These are phyloP conservation scores for Drosophila guanche DNA, from an alignment of 1,140 invertebrate species.

Conservation along the genomic window DNA sequence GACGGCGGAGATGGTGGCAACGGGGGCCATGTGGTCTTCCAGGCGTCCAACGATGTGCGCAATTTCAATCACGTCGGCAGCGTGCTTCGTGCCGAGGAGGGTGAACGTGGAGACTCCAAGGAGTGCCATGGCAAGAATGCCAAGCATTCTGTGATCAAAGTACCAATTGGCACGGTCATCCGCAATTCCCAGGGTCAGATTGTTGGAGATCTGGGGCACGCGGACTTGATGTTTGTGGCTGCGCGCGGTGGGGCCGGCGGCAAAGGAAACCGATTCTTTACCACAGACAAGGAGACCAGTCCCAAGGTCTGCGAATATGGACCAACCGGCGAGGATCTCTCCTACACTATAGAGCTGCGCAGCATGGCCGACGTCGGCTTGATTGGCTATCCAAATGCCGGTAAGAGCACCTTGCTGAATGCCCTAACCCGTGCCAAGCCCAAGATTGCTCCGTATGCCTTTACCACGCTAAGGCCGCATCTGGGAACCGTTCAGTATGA, in stretches of 20 bases:
- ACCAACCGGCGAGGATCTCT: conserved; percentile 90
- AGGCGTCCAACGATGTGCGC: conserved; percentile 88
- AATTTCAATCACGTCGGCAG: conserved; percentile 89
- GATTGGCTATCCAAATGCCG: conserved; percentile 98
- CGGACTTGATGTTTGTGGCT: conserved; percentile 94
- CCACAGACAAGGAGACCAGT: conserved; percentile 90
- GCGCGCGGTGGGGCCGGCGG: conserved; percentile 97
- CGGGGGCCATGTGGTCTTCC: conserved; percentile 97
- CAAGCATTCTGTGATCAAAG: conserved; percentile 89
- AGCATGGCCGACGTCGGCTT: conserved; percentile 97
- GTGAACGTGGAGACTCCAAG: conserved; percentile 89
- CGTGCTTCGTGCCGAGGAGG: conserved; percentile 87
- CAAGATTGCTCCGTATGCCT: conserved; percentile 97
- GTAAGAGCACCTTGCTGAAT: conserved; percentile 96
- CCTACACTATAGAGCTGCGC: conserved; percentile 92
- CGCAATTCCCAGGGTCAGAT: conserved; percentile 86
- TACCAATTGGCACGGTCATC: conserved; percentile 95
- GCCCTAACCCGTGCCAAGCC: conserved; percentile 95
- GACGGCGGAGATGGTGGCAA: conserved; percentile 98
- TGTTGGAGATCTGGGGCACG: conserved; percentile 88
- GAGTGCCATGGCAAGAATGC: conserved; percentile 95
- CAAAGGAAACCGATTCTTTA: conserved; percentile 96
- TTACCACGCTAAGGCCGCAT: conserved; percentile 97
- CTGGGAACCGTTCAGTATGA: conserved; percentile 97
- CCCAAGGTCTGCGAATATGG: conserved; percentile 95